These are phyloP conservation scores for Dioctria linearis DNA, from an alignment of 2,888 invertebrate species.

Conservation along the genomic window DNA sequence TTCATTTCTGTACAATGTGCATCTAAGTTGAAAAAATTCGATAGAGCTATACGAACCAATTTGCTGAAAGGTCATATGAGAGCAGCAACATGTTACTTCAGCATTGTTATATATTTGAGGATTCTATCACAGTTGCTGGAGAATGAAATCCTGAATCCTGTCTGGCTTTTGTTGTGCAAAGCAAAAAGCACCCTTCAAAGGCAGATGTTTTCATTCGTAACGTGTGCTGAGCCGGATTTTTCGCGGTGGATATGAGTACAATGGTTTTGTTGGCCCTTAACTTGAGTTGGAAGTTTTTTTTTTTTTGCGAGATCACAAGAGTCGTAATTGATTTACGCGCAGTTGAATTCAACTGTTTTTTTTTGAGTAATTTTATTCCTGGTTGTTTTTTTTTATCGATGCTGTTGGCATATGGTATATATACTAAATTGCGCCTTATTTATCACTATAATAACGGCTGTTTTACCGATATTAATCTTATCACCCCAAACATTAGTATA, in stretches of 20 bases:
- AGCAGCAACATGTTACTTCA: neutral
- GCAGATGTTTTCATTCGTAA: conserved; percentile 2
- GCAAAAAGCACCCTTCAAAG: neutral
- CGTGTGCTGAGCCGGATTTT: neutral
- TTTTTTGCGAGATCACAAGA: neutral
- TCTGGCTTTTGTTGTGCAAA: neutral
- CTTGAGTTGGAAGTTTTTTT: too few species aligned
- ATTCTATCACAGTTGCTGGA: neutral
- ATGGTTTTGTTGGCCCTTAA: neutral
- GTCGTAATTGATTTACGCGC: conserved; percentile 6
- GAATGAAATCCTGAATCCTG: neutral
- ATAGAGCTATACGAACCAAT: neutral
- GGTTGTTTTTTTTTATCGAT: neutral
- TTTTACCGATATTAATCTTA: neutral
- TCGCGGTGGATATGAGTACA: neutral
- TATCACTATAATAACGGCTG: neutral
- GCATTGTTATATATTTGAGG: neutral
- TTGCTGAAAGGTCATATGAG: neutral
- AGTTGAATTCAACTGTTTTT: neutral
- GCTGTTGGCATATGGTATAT: neutral
- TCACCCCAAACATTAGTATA: neutral
- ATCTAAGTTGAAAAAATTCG: conserved; percentile 1
- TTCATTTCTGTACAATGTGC: neutral
- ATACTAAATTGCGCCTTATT: neutral
- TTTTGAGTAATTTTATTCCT: neutral